Conservation (phyloP, 1,140 invertebrate genomes). For the Araneus ventricosus region DNA sequence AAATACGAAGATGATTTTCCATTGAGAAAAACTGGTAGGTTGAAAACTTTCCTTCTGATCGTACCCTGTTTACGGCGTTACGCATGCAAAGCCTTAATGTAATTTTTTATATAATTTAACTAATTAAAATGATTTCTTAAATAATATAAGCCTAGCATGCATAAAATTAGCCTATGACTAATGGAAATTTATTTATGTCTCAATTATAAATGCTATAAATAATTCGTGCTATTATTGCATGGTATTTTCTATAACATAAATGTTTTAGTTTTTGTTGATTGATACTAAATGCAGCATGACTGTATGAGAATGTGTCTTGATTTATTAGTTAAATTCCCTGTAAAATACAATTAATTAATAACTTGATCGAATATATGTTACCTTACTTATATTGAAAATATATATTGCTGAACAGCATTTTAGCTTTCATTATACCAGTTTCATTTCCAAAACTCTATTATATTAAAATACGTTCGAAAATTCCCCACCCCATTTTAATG, state of each 20-base stretch:
- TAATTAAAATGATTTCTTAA: neutral
- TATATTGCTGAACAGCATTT: neutral
- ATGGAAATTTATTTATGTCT: no score
- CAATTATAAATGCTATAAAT: no score
- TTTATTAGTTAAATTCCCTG: neutral
- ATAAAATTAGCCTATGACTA: no score
- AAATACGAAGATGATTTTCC: slow-evolving; percentile 94
- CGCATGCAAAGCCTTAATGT: no score
- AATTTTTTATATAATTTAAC: neutral
- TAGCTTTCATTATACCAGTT: neutral
- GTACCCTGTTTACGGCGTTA: neutral
- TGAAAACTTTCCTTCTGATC: slow-evolving; percentile 72
- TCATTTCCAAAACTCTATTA: neutral
- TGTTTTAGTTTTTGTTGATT: no score
- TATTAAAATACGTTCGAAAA: no score
- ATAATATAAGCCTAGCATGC: no score
- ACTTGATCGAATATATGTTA: neutral
- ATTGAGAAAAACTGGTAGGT: slow-evolving; percentile 94
- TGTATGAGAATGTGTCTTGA: neutral
- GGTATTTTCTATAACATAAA: neutral
- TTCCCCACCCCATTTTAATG: neutral
- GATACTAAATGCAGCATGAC: neutral
- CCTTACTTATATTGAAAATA: neutral
- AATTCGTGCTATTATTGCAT: no score
- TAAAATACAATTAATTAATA: neutral